Evolutionary conservation across 2,113 vertebrate species (phyloP), one percentile per base, ranked within the genome.

Genomic region (Ondatra zibethicus): DNA sequence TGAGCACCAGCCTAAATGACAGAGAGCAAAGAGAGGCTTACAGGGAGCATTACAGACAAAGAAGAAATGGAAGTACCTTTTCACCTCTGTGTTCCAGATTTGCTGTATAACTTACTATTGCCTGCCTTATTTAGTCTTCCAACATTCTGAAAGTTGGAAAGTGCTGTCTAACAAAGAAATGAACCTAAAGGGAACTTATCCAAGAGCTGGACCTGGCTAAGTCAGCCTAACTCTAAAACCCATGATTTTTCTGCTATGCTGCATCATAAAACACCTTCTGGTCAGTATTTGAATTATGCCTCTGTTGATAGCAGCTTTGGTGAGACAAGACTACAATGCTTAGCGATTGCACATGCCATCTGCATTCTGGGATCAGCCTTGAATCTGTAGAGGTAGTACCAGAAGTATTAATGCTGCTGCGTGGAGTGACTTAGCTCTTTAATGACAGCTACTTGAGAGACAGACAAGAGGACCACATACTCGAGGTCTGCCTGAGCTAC

Each of bases 91-190:
- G 4, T 85, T 70, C 19, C 21, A 88, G 12, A 5, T 82, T 52
- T 94, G 47, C 75, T 90, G n/a, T 21, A 39, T 68, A 65, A 92
- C 29, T 93, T 82, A 25, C n/a, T 87, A 68, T 36, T 63, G 39
- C 77, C 76, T 61, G 50, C 5, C 2, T 70, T 80, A 75, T 58
- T 86, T 95, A 77, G 36, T 66, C 31, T 31, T 76, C 33, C 80
- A 93, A 96, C 52, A 81, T 65, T 36, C 66, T 78, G 7, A 36
- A 75, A 92, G 25, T 63, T 86, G 76, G 61, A 58, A 75, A 66
- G 88, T 90, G 77, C 36, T 92, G 47, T 81, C 47, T 84, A 61
- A 65, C 13, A 94, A 80, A 90, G 52, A 82, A 91, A 95, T 42
- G 89, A 88, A 92, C n/a, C 19, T 33, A 33, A 93, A 80, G 9